Base-by-base conservation (phyloP, 2,888 invertebrate genomes). In the Octonoba sinensis region DNA sequence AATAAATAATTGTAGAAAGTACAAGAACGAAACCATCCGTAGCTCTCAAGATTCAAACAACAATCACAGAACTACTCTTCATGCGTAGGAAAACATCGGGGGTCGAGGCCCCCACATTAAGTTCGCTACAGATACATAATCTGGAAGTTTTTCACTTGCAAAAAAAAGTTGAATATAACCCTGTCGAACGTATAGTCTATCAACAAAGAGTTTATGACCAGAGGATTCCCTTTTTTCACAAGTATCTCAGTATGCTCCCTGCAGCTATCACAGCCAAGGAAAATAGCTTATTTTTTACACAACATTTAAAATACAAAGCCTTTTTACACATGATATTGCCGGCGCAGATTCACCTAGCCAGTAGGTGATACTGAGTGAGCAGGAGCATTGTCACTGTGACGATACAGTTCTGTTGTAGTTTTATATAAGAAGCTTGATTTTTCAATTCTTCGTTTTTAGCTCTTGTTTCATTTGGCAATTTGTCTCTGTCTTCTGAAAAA, bases 381-480 rank as follows among this genome's bases (percentile, higher is more conserved):
- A 82, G 20, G 6, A 82, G 60, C n/a, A 76, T 46, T 54, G 71
- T 27, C 24, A 71, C 47, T n/a, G 75, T 71, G 6, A 72, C 73
- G n/a, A 76, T 22, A 56, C 59, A 76, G 73, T 75, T 71, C 51
- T 71, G 75, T 46, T 65, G 76, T 36, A 67, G 27, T 54, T 46
- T 82, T 12, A 59, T 47, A 44, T 36, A 24, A 20, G 24, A 59
- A 59, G 75, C 82, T 54, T 46, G 49, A 59, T 47, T 82, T 20
- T 82, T 82, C 87, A 96, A 90, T 91, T 95, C 95, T 90, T 96
- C 96, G 88, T 95, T 96, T 90, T 96, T 96, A 87, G 95, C 94
- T 67, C 85, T 83, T 86, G 96, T 95, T 90, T 96, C 96, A 89
- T 96, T 96, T 83, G 94, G 95, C 89, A 94, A 93, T 89, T 95